Evolutionary conservation across 2,888 invertebrate genomes (phyloP).

Genomic region (Colostygia pectinataria): DNA sequence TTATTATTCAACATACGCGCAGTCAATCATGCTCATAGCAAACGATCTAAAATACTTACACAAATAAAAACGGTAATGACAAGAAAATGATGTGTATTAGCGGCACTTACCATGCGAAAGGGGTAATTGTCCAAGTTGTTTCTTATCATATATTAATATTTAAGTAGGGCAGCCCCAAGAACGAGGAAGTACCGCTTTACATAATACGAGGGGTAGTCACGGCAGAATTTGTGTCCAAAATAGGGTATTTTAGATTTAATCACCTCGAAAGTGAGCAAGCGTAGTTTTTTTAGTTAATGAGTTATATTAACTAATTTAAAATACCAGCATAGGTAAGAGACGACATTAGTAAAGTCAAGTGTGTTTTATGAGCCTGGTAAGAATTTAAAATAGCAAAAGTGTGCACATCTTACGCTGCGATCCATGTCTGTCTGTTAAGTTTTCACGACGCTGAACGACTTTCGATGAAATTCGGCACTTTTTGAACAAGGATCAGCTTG

Average conservation of each 20-base stretch:
- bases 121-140: constrained; percentile 36
- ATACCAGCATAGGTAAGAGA: too few relatives aligned
- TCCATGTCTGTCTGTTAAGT: too few relatives aligned
- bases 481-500: constrained; percentile 1
- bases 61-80: constrained; percentile 21
- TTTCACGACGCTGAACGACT: too few relatives aligned
- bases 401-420: too few relatives aligned
- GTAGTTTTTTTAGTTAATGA: constrained; percentile 5
- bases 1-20: too few relatives aligned
- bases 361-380: background rate
- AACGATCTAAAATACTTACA: background rate
- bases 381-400: too few relatives aligned
- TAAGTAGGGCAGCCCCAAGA: constrained; percentile 36
- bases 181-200: constrained; percentile 29
- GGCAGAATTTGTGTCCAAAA: constrained; percentile 30
- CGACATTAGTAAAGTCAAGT: too few relatives aligned
- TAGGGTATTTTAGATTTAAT: constrained; percentile 29
- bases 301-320: background rate
- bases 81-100: constrained; percentile 29
- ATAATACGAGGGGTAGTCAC: constrained; percentile 34
- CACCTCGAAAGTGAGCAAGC: constrained; percentile 10
- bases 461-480: too few relatives aligned
- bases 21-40: too few relatives aligned
- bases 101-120: constrained; percentile 30
- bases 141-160: constrained; percentile 39